Percentiles rank a stretch among this genome's conserved stretches.
phyloP scores from a whole-genome alignment of 2,797 vertebrate species.

The Propithecus deckenii region DNA sequence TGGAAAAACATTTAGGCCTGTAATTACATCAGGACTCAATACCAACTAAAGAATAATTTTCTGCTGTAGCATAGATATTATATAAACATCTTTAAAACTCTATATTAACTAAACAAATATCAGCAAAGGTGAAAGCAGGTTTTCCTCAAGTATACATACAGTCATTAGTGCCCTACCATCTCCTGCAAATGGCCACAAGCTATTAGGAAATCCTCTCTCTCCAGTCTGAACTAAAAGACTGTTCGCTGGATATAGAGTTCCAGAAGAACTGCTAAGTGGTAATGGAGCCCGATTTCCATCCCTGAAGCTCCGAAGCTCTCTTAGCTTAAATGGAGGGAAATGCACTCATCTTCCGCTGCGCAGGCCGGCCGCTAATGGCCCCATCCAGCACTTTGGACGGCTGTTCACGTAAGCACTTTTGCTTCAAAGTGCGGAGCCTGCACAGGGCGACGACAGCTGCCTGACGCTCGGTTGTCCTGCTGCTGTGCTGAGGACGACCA shows the following conservation, averaged over 20 bases:
- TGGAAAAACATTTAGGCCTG: neutral
- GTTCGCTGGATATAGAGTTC: constrained; percentile 56
- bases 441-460: neutral
- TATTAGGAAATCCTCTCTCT: constrained; percentile 53
- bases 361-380: constrained; percentile 53
- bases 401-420: constrained; percentile 44
- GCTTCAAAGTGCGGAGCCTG: neutral
- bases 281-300: constrained; percentile 69
- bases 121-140: neutral
- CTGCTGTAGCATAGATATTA: neutral
- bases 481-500: neutral
- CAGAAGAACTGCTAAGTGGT: constrained; percentile 65
- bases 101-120: constrained; percentile 15
- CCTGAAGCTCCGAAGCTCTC: constrained; percentile 51
- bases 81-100: constrained; percentile 3
- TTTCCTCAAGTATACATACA: neutral
- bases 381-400: constrained; percentile 39
- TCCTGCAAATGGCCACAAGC: constrained; percentile 33
- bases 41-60: constrained; percentile 14
- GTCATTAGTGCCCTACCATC: constrained; percentile 33
- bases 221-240: constrained; percentile 47
- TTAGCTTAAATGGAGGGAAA: constrained; percentile 67
- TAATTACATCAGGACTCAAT: neutral
- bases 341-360: constrained; percentile 56
- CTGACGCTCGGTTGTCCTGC: neutral